These are phyloP conservation scores for Oryzias melastigma DNA, from an alignment of 2,113 vertebrate genomes.

Conservation along the genomic window DNA sequence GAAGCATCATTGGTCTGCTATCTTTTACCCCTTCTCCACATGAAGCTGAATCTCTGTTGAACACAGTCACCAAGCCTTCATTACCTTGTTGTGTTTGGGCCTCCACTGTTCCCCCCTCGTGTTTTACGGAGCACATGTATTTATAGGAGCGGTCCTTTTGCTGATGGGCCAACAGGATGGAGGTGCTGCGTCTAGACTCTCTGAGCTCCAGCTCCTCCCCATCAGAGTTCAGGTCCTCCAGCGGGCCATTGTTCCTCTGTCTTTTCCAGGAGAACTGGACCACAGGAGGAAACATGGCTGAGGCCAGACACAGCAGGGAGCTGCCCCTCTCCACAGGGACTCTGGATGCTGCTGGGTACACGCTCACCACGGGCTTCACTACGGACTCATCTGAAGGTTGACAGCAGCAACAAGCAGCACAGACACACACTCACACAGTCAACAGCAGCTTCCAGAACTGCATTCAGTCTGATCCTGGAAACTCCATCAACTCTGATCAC, in stretches of 20 bases:
- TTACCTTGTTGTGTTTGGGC: constrained; percentile 14
- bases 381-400: too few species aligned
- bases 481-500: too few species aligned
- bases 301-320: not conserved
- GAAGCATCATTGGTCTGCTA: not conserved
- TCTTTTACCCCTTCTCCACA: constrained; percentile 3
- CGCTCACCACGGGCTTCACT: too few species aligned
- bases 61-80: not conserved
- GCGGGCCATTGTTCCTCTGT: accelerated
- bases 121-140: constrained; percentile 26
- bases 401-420: too few species aligned
- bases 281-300: not conserved
- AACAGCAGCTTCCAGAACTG: not conserved
- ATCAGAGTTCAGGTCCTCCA: not conserved
- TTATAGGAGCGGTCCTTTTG: not conserved
- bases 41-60: constrained; percentile 6
- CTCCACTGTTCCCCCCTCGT: constrained; percentile 3
- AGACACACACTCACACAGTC: too few species aligned
- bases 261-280: constrained; percentile 36
- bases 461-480: too few species aligned
- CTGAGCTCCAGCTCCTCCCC: constrained; percentile 29
- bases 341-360: too few species aligned
- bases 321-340: too few species aligned
- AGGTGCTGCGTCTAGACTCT: not conserved
- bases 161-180: constrained; percentile 1